Conservation (phyloP, 2,113 vertebrate genomes). For the Hemichromis elongatus region DNA sequence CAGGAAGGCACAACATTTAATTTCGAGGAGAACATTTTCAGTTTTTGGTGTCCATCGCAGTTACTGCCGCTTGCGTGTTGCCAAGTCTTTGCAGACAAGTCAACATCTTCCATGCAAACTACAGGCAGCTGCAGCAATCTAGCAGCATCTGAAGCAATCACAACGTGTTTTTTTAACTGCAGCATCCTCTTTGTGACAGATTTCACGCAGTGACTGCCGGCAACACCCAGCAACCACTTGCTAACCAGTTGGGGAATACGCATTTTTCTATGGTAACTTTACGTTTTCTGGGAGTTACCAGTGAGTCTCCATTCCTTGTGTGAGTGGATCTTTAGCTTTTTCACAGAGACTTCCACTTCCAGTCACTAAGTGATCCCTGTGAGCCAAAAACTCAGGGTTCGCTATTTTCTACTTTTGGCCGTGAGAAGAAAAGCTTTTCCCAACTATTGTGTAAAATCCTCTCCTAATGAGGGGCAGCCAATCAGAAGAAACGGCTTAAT, state of each 20-base stretch:
- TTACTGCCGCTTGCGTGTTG: not conserved
- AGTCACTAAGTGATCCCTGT: not conserved
- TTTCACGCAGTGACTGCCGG: not conserved
- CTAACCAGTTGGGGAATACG: not conserved
- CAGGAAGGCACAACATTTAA: not conserved
- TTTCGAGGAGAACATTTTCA: not conserved
- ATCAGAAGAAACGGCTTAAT: not conserved
- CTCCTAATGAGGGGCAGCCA: not conserved
- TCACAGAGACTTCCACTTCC: not conserved
- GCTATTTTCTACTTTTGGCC: not conserved
- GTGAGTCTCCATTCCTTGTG: not conserved
- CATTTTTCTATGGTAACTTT: not conserved
- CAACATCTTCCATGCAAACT: not conserved
- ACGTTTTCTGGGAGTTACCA: not conserved
- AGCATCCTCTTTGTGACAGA: not conserved
- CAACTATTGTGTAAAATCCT: not conserved
- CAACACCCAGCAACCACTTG: not conserved
- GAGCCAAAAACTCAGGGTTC: not conserved
- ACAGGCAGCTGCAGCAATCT: not conserved
- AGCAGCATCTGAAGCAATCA: not conserved
- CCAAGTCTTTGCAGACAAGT: not conserved
- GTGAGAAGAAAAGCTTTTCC: not conserved
- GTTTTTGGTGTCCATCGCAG: not conserved
- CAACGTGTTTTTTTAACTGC: not conserved
- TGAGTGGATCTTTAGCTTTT: not conserved